Base-by-base conservation (phyloP, 2,113 vertebrate genomes). In the Spermophilus dauricus region DNA sequence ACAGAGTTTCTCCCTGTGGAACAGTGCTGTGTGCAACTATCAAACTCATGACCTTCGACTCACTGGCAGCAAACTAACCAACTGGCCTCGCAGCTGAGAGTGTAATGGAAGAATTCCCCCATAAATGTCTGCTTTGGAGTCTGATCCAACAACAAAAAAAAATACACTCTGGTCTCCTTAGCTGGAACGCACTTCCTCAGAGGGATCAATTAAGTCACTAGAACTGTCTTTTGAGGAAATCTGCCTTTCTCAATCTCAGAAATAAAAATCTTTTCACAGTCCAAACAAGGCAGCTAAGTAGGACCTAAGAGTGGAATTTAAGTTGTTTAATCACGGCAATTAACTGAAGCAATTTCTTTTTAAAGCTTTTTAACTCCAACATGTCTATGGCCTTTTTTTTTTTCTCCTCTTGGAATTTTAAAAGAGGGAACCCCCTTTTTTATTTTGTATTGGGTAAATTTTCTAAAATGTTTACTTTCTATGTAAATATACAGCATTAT, bases 11-110 rank as follows among this genome's bases (percentile, higher is more conserved):
- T 96, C 69, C 93, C 14, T 91, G n/a, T 34, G 24, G 94, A 80
- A n/a, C 67, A 75, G 75, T n/a, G 69, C 76, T 85, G 48, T 93
- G 69, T 63, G 48, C 70, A 85, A 84, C 86, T 91, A 45, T 89
- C 80, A 92, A 4, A 93, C 85, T 96, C 75, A n/a, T 42, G 94
- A 96, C 96, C 89, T 96, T 96, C 56, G 51, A 69, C 75, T 95
- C 34, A 16, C 42, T 89, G 94, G 86, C 89, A 95, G 48, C 37
- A 45, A 87, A 93, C 13, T 34, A 84, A 83, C 86, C 95, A 93
- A 95, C 89, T 73, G 82, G 61, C 24, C 65, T 53, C 48, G 14
- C 96, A 96, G 86, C 92, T 94, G 84, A 85, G 53, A 58, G 13
- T 2, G n/a, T 37, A 93, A 37, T 58, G 92, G 53, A 93, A 80